Conservation (phyloP, 1,140 invertebrate species). For the Pentalonia nigronervosa region DNA sequence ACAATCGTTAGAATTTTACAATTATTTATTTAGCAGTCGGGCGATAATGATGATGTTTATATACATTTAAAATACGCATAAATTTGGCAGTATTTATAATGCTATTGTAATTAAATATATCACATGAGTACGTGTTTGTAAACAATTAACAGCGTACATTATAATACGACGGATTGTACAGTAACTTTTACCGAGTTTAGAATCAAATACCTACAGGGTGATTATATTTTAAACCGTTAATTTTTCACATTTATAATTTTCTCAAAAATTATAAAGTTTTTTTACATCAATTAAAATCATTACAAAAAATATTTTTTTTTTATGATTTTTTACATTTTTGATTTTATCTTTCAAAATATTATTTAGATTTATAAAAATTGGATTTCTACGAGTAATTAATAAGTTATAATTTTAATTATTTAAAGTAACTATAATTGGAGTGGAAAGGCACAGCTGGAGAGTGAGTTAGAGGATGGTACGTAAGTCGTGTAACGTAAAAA, state of each 20-base stretch:
- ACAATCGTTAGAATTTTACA: constrained; percentile 1
- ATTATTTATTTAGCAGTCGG: neutral
- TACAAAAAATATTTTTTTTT: too few species aligned
- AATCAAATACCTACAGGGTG: neutral
- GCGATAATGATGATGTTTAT: neutral
- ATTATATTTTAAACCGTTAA: neutral
- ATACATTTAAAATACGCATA: constrained; percentile 13
- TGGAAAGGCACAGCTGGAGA: too few species aligned
- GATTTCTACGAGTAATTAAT: too few species aligned
- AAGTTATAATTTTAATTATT: too few species aligned
- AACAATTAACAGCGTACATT: neutral
- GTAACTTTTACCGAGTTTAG: neutral
- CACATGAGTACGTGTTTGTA: neutral
- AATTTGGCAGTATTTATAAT: neutral
- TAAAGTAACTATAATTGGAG: too few species aligned
- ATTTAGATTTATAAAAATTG: too few species aligned
- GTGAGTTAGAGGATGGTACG: too few species aligned
- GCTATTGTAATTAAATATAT: neutral
- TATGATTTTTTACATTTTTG: too few species aligned
- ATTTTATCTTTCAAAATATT: too few species aligned
- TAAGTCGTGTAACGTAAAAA: too few species aligned
- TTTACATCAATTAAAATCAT: neutral
- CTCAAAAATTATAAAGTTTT: neutral
- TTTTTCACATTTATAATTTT: neutral
- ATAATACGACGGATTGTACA: neutral